phyloP scores from a whole-genome alignment of 2,797 vertebrate species.

The Microhierax caerulescens region DNA sequence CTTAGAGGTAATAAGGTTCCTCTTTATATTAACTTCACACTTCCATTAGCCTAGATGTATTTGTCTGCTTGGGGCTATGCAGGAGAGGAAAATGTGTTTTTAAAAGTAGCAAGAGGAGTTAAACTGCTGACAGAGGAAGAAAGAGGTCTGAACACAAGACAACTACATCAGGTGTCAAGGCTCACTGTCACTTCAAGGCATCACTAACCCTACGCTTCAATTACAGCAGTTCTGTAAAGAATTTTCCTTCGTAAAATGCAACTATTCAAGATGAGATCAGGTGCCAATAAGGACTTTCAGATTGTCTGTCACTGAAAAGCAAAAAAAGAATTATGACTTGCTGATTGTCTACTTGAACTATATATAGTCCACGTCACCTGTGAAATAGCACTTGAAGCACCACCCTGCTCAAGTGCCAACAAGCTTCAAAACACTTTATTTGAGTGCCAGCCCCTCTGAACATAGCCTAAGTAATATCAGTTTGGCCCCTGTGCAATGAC shows the following conservation, averaged over 20 bases:
- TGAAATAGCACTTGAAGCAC: neutral
- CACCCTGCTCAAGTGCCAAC: neutral
- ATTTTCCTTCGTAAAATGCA: neutral
- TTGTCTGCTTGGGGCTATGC: neutral
- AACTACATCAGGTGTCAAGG: neutral
- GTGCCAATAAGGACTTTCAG: neutral
- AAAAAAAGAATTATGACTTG: neutral
- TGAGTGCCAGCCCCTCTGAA: neutral
- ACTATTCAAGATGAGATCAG: neutral
- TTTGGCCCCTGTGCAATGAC: neutral
- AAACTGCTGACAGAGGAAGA: neutral
- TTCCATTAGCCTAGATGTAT: slow-evolving; percentile 19
- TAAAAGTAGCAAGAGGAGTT: neutral
- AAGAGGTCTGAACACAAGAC: neutral
- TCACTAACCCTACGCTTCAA: neutral
- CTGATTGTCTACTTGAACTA: neutral
- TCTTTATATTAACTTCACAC: neutral
- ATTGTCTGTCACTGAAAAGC: neutral
- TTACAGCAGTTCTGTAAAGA: neutral
- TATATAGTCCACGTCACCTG: neutral
- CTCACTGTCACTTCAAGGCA: neutral
- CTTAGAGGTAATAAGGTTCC: slow-evolving; percentile 1
- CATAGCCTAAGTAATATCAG: neutral
- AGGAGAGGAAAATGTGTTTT: neutral
- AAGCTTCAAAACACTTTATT: neutral